Evolutionary conservation across 2,113 vertebrate genomes (phyloP).

Genomic region (Hippocampus barbouri): DNA sequence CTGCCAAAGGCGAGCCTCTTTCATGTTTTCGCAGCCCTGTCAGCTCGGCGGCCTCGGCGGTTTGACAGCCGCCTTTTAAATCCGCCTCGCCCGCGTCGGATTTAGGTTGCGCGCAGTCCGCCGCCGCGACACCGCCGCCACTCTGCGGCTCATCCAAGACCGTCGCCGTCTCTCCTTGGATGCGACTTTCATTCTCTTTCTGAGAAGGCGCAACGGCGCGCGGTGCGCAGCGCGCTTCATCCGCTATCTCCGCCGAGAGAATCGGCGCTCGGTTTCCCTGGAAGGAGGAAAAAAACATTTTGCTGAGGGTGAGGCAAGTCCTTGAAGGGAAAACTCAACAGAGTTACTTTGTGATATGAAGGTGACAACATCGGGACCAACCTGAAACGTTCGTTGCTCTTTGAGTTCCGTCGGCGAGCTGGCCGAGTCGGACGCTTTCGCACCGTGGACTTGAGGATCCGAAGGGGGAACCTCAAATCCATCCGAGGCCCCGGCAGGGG

Average conservation of each 20-base stretch:
- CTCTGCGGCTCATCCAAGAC: slow-evolving; percentile 17
- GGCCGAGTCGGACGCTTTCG: neutral
- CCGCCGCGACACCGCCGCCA: slow-evolving; percentile 1
- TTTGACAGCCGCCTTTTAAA: neutral
- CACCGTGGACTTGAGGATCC: slow-evolving; percentile 14
- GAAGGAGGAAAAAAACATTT: neutral
- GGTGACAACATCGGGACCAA: slow-evolving; percentile 7
- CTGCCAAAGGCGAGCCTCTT: slow-evolving; percentile 6
- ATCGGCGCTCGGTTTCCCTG: slow-evolving; percentile 41
- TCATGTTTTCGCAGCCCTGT: neutral
- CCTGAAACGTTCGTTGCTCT: slow-evolving; percentile 19
- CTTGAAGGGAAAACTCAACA: neutral
- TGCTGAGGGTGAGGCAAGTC: neutral
- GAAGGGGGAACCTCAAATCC: slow-evolving; percentile 8
- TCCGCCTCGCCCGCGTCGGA: neutral
- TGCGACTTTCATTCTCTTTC: slow-evolving; percentile 21
- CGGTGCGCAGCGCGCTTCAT: neutral
- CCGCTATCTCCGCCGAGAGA: slow-evolving; percentile 14
- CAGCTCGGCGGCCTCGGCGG: neutral
- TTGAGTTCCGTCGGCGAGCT: neutral
- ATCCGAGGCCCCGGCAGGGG: slow-evolving; percentile 48
- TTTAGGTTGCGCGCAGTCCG: slow-evolving; percentile 2
- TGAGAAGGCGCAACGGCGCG: slow-evolving; percentile 9
- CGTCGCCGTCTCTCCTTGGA: slow-evolving; percentile 25
- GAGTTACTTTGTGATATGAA: neutral